Evolutionary conservation across 1,140 invertebrate species (phyloP).

Genomic region (Orius insidiosus): DNA sequence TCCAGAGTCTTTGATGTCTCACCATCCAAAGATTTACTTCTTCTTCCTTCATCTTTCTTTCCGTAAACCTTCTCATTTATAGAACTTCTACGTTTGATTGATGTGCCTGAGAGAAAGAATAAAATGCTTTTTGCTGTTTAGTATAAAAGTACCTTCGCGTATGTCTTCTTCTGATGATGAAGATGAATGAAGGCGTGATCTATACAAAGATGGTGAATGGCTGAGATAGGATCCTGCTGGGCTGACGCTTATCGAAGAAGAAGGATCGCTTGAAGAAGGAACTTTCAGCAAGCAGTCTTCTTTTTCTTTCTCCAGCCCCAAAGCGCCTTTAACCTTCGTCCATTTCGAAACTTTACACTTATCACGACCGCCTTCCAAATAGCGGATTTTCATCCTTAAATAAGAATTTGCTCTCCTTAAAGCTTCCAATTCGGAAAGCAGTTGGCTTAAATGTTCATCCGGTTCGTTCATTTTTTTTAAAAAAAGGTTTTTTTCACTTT

Average conservation of each 20-base stretch:
- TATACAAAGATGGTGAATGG: constrained; percentile 24
- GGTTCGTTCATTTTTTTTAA: too few species aligned
- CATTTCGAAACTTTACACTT: constrained; percentile 51
- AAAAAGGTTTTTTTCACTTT: too few species aligned
- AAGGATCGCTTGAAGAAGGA: constrained; percentile 22
- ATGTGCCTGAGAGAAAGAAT: neutral
- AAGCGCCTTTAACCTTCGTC: constrained; percentile 66
- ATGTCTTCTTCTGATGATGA: constrained; percentile 30
- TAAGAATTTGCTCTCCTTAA: too few species aligned
- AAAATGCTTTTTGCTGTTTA: too few species aligned
- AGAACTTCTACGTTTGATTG: neutral
- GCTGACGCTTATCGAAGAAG: constrained; percentile 26
- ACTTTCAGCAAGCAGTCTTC: constrained; percentile 31
- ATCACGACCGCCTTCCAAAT: constrained; percentile 26
- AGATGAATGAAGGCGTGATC: constrained; percentile 29
- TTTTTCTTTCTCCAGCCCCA: constrained; percentile 49
- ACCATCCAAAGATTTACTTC: constrained; percentile 25
- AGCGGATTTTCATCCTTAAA: neutral
- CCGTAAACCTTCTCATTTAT: too few species aligned
- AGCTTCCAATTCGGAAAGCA: too few species aligned
- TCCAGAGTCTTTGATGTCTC: constrained; percentile 17
- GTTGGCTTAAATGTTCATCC: too few species aligned
- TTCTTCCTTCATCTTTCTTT: constrained; percentile 21
- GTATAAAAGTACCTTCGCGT: constrained; percentile 5
- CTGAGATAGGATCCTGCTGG: constrained; percentile 32